Base-by-base conservation (phyloP, 2,797 vertebrate genomes). In the Selene dorsalis region DNA sequence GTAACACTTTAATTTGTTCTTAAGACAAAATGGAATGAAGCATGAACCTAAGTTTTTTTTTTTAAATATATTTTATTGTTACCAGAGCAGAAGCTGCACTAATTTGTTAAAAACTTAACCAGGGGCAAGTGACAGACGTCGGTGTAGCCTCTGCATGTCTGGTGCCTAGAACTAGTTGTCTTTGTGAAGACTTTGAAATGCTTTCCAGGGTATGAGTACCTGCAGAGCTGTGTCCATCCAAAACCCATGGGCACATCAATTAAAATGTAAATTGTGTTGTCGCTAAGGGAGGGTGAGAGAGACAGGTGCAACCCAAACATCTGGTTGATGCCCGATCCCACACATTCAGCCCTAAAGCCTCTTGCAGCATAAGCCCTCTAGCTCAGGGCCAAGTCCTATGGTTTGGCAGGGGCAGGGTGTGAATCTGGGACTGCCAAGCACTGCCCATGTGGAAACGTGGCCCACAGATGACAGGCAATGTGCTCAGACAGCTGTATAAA, bases 241-340 rank as follows among this genome's bases (percentile, higher is more conserved):
- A 80, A 90, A 75, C 87, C 88, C 83, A 82, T 68, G 84, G 77
- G 89, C 77, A 80, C 80, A 86, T 90, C 84, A 89, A 92, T 94
- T 92, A 90, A 91, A 93, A 92, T 91, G 88, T 83, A 94, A 93
- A 93, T 92, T 77, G 71, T 82, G 80, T 83, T 87, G 84, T 86
- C 55, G 26, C 84, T 87, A 73, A 82, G 69, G 68, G 84, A 77
- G 71, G 70, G 43, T 53, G 68, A 77, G 73, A 82, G 79, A 85
- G 66, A 76, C 87, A 91, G 89, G 86, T 93, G 88, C 79, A 88
- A 88, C 79, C 74, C 75, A 82, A 92, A 93, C 91, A 94, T 93
- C 91, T 94, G 92, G 77, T 89, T 74, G 77, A 87, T 87, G 86
- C 84, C 84, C 59, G 28, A 80, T 86, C 82, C 77, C 80, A 75